Conservation (phyloP, 2,888 invertebrate genomes). For the Epirrita christyi region DNA sequence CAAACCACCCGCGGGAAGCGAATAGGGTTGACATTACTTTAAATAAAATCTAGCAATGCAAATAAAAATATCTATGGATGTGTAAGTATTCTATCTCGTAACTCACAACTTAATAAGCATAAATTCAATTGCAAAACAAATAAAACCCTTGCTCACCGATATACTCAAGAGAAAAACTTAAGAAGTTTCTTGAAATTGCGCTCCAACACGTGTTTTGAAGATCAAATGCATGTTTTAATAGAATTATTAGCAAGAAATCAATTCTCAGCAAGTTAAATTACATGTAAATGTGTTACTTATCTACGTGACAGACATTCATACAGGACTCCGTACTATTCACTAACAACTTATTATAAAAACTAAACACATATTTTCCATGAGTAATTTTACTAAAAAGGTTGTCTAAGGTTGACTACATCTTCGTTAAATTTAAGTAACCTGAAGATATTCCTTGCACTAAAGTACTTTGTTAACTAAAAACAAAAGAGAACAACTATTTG, state of each 20-base stretch:
- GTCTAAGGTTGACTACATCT: not conserved
- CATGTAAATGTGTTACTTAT: constrained; percentile 22
- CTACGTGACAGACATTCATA: constrained; percentile 25
- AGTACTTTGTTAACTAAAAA: no score
- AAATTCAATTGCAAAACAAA: no score
- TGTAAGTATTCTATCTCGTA: no score
- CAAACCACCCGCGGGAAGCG: constrained; percentile 41
- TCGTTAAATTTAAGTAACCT: no score
- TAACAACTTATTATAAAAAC: constrained; percentile 6
- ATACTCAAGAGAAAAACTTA: constrained; percentile 1
- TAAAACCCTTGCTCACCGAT: not conserved
- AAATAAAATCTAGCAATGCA: not conserved
- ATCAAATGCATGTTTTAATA: constrained; percentile 13
- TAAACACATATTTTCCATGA: constrained; percentile 5
- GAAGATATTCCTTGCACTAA: no score
- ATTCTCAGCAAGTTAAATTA: constrained; percentile 18
- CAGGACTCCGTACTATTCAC: not conserved
- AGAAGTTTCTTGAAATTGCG: constrained; percentile 7
- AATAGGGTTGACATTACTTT: constrained; percentile 33
- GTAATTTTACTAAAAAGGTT: not conserved
- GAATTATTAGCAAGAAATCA: constrained; percentile 2
- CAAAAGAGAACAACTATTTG: not conserved
- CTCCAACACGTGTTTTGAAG: constrained; percentile 19
- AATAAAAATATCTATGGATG: not conserved
- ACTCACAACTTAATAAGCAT: no score